Evolutionary conservation across 2,888 invertebrate species (phyloP).

Genomic region (Sminthurides aquaticus): DNA sequence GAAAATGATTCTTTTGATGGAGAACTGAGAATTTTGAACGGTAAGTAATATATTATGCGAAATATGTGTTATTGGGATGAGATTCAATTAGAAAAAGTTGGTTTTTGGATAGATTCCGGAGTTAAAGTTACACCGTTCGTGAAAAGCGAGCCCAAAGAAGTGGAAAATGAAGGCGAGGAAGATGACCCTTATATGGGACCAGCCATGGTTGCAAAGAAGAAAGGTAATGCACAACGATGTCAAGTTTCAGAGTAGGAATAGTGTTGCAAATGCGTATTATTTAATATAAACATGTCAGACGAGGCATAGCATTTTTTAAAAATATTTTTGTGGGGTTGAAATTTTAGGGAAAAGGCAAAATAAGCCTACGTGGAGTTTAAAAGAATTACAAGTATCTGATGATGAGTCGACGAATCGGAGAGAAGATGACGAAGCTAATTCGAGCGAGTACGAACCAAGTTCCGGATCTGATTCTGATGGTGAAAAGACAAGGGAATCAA

Average conservation of each 20-base stretch:
- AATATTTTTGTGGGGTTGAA: not conserved
- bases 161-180: not conserved
- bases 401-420: not conserved
- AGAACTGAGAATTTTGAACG: not conserved
- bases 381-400: conserved; percentile 13
- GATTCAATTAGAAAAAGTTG: too few species aligned
- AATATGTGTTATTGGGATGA: too few species aligned
- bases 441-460: conserved; percentile 19
- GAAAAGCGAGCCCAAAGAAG: not conserved
- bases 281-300: too few species aligned
- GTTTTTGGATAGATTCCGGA: not conserved
- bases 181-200: not conserved
- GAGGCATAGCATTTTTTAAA: not conserved
- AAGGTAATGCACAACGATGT: not conserved
- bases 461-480: conserved; percentile 11
- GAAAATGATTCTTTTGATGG: not conserved
- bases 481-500: not conserved
- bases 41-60: not conserved
- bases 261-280: too few species aligned
- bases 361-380: conserved; percentile 18
- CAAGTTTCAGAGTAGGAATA: too few species aligned
- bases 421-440: not conserved
- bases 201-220: conserved; percentile 4
- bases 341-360: conserved; percentile 9
- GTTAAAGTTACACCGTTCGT: not conserved